phyloP scores from a whole-genome alignment of 1,140 invertebrate genomes.

The Formica exsecta region DNA sequence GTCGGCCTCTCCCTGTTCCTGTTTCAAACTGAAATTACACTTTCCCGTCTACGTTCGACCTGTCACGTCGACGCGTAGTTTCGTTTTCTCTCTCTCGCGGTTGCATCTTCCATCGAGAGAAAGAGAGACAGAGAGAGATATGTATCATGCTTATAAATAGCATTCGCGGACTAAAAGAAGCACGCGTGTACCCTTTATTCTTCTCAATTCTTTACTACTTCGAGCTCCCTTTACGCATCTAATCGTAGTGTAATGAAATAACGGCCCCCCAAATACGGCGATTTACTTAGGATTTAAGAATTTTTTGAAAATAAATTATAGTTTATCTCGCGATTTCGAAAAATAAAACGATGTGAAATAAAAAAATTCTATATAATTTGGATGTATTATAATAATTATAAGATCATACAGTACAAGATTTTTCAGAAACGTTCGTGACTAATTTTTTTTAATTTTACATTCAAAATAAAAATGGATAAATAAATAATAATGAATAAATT shows the following conservation, averaged over 20 bases:
- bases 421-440: not conserved
- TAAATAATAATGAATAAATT: not conserved
- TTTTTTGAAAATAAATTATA: not conserved
- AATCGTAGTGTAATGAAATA: not conserved
- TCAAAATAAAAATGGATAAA: not conserved
- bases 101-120: slow-evolving; percentile 34
- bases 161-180: not conserved
- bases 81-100: slow-evolving; percentile 15
- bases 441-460: not conserved
- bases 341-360: not conserved
- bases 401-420: not conserved
- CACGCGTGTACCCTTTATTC: slow-evolving; percentile 43
- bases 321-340: not conserved
- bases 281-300: too few relatives aligned
- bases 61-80: slow-evolving; percentile 40
- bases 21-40: slow-evolving; percentile 86
- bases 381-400: not conserved
- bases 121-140: too few relatives aligned
- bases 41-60: slow-evolving; percentile 80
- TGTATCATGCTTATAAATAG: slow-evolving; percentile 22
- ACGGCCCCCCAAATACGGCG: too few relatives aligned
- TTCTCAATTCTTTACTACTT: slow-evolving; percentile 72
- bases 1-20: slow-evolving; percentile 81
- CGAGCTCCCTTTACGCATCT: slow-evolving; percentile 68
- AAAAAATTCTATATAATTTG: not conserved